Conservation (phyloP, 92 coral and sea anemone species). For the Actinernus sp. region DNA sequence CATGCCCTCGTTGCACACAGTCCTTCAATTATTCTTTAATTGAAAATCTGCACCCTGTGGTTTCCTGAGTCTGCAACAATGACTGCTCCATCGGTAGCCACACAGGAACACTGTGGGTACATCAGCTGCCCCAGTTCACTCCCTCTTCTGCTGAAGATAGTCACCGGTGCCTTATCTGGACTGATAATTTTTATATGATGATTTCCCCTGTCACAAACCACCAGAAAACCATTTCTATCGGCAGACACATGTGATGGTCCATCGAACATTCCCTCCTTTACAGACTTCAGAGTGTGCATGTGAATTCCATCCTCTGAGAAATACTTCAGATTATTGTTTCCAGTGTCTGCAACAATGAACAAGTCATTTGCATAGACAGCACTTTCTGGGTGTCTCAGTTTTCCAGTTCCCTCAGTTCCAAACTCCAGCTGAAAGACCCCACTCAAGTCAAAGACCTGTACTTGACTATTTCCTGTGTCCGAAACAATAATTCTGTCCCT, state of each 20-base stretch:
- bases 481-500: constrained; percentile 47
- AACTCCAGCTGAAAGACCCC: constrained; percentile 19
- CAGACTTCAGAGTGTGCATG: neutral
- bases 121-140: constrained; percentile 16
- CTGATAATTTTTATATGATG: constrained; percentile 30
- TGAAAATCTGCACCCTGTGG: constrained; percentile 10
- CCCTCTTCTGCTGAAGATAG: constrained; percentile 18
- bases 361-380: constrained; percentile 28
- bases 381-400: constrained; percentile 31
- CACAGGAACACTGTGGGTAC: constrained; percentile 34
- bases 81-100: constrained; percentile 27
- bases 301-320: constrained; percentile 28
- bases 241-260: constrained; percentile 25
- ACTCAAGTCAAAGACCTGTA: constrained; percentile 33
- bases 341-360: constrained; percentile 54
- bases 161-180: constrained; percentile 17
- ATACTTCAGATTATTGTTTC: constrained; percentile 28
- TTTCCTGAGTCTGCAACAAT: constrained; percentile 49
- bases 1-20: no score
- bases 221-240: constrained; percentile 48
- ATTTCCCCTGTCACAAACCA: constrained; percentile 31
- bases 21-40: neutral
- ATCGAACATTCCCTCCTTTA: constrained; percentile 10
- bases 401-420: constrained; percentile 25
- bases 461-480: constrained; percentile 34